Base-by-base conservation (phyloP, 2,113 vertebrate species). In the Pholis gunnellus region DNA sequence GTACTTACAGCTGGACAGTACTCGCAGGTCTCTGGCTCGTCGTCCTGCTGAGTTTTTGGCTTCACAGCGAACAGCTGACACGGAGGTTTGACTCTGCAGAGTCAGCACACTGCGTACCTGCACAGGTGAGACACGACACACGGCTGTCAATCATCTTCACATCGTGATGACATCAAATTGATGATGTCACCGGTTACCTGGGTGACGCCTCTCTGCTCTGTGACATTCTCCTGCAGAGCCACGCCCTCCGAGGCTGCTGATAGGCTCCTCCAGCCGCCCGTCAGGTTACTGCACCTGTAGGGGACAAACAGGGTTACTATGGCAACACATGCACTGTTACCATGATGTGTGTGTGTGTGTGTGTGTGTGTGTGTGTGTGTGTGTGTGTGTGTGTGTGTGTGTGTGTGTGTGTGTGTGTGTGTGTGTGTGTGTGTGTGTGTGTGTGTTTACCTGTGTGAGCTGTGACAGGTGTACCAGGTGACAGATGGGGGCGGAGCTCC, bases 401-500 rank as follows among this genome's bases (percentile, higher is more conserved):
- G 0, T 56, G 52, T 25, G 60, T 75, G 31, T 64, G 48, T 31
- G 59, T 36, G 14, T 75, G 18, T 31, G 57, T 48, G 56, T 48
- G 44, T 50, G 22, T 65, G 60, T 27, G 73, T 44, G 69, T 63
- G 36, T 73, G 61, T 57, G 38, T 79, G 38, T 61, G 42, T 70
- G 66, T 54, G 34, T 80, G 93, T 48, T 73, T 89, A 98, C 98
- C 96, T 95, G 89, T 96, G 95, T 54, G 95, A 93, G 87, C 95
- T 92, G 0, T 93, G 95, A 89, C 98, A 99, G 50, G 93, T 95
- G 83, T 95, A 97, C 98, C 98, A 99, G 67, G 87, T 95, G 87
- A 99, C 91, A 36, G 92, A 92, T 0, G 98, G 98, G 76, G 94
- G 79, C 5, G 98, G 98, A 77, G 96, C 96, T 52, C 97, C 98